phyloP scores from a whole-genome alignment of 1,140 invertebrate genomes.

The Galendromus occidentalis region DNA sequence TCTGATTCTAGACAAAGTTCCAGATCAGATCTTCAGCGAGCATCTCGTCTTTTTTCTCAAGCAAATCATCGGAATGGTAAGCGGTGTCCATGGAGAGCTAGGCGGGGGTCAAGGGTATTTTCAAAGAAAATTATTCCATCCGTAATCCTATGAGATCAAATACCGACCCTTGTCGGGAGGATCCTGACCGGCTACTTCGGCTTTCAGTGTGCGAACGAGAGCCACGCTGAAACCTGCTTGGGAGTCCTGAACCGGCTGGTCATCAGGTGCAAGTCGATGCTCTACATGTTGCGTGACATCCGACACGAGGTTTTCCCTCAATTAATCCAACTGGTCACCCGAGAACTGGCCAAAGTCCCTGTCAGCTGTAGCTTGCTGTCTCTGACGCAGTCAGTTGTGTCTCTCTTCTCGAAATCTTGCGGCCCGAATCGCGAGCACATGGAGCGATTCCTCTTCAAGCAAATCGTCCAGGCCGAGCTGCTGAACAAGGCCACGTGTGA shows the following conservation, averaged over 20 bases:
- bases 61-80: background rate
- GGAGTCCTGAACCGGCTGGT: background rate
- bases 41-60: background rate
- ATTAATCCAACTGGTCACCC: background rate
- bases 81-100: background rate
- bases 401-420: background rate
- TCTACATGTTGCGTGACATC: background rate
- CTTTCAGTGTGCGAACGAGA: background rate
- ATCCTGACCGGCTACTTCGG: background rate
- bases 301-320: background rate
- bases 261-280: background rate
- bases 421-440: background rate
- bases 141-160: background rate
- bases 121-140: background rate
- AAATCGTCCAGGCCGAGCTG: background rate
- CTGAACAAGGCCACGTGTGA: background rate
- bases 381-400: background rate
- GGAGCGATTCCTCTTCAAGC: conserved; percentile 1
- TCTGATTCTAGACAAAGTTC: background rate
- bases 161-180: background rate
- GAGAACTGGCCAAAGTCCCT: background rate
- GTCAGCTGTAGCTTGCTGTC: background rate
- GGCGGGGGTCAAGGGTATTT: background rate
- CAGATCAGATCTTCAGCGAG: background rate
- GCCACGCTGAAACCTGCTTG: background rate